phyloP scores from a whole-genome alignment of 2,113 vertebrate genomes.

The Hystrix cristata region DNA sequence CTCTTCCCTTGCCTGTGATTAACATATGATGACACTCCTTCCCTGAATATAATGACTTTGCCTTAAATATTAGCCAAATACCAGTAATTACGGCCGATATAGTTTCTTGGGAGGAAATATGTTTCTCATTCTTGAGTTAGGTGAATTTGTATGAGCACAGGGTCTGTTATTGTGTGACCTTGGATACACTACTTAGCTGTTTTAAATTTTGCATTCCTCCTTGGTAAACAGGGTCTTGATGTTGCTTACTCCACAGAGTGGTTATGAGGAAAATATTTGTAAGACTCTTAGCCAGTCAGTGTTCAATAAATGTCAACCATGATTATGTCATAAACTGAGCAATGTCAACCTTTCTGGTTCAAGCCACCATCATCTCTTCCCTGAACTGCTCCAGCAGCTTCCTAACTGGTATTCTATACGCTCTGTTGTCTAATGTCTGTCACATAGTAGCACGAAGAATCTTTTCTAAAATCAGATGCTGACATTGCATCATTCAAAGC shows the following conservation, averaged over 20 bases:
- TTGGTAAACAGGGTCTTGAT: constrained; percentile 3
- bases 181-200: background rate
- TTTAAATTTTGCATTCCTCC: constrained; percentile 52
- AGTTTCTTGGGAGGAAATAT: constrained; percentile 42
- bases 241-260: background rate
- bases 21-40: constrained; percentile 3
- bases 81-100: background rate
- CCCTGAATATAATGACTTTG: constrained; percentile 42
- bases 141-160: constrained; percentile 50
- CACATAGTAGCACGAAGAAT: constrained; percentile 29
- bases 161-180: constrained; percentile 33
- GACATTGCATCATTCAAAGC: background rate
- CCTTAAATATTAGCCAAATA: constrained; percentile 24
- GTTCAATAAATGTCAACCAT: constrained; percentile 50
- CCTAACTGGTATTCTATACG: background rate
- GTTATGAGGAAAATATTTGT: constrained; percentile 52
- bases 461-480: constrained; percentile 20
- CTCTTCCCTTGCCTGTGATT: background rate
- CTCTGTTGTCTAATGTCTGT: background rate
- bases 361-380: constrained; percentile 23
- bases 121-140: constrained; percentile 38
- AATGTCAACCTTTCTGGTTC: constrained; percentile 26
- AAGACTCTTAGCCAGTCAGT: constrained; percentile 27
- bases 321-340: constrained; percentile 36
- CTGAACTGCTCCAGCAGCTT: background rate